A percentile compares a stretch with the other conserved stretches of the same genome.
phyloP scores from a whole-genome alignment of 2,113 vertebrate species.

The Onychorhynchus coronatus region DNA sequence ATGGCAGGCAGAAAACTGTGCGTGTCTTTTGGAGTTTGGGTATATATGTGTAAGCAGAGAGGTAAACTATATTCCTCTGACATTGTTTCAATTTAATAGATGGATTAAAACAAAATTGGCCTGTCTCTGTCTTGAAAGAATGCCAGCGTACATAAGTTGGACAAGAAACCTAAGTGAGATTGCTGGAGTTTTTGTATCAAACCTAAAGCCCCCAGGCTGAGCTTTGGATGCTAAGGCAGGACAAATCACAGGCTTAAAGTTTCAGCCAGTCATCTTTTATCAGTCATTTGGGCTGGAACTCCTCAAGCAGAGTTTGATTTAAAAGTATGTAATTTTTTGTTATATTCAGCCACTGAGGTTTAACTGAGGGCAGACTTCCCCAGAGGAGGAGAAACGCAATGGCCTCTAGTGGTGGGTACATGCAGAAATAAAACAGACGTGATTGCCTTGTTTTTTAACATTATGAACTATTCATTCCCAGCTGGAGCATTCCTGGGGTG shows the following conservation, averaged over 20 bases:
- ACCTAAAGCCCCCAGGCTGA: not conserved
- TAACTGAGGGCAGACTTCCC: not conserved
- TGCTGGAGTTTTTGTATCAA: not conserved
- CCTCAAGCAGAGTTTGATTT: not conserved
- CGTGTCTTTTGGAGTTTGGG: not conserved
- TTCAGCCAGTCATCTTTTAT: not conserved
- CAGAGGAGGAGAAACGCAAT: not conserved
- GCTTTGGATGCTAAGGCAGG: not conserved
- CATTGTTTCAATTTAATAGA: not conserved
- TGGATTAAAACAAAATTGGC: not conserved
- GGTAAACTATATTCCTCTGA: not conserved
- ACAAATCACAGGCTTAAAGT: not conserved
- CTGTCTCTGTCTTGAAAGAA: not conserved
- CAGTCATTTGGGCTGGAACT: not conserved
- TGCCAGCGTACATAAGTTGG: not conserved
- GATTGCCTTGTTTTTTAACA: not conserved
- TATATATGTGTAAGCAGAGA: rapidly evolving
- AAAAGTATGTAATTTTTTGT: not conserved
- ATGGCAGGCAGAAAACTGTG: not conserved
- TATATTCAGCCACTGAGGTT: not conserved
- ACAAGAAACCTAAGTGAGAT: not conserved
- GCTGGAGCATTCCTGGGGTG: not conserved
- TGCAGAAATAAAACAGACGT: not conserved
- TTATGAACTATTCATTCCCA: not conserved
- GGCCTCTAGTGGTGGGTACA: not conserved